Conservation (phyloP, 2,797 vertebrate genomes). For the Malurus splendens region DNA sequence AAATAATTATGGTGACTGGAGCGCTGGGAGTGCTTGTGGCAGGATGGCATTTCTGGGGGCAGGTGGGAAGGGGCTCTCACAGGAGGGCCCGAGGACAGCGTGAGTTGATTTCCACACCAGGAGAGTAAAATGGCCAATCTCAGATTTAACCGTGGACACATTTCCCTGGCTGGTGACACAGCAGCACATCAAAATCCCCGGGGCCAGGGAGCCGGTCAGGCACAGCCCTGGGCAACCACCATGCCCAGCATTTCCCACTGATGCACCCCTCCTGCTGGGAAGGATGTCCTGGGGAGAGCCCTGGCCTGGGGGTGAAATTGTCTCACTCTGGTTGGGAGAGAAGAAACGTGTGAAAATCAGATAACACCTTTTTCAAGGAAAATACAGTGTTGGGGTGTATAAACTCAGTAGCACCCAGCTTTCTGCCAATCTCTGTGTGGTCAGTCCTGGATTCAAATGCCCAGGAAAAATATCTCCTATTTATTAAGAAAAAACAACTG, state of each 20-base stretch:
- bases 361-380: background rate
- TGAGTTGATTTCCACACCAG: no score
- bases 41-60: background rate
- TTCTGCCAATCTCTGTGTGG: rapidly evolving
- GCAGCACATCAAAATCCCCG: background rate
- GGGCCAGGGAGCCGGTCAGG: background rate
- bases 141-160: rapidly evolving
- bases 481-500: background rate
- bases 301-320: background rate
- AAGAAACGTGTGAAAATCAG: background rate
- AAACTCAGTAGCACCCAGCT: rapidly evolving
- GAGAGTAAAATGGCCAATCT: no score
- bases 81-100: rapidly evolving
- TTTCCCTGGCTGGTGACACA: background rate
- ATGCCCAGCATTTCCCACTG: background rate
- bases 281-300: background rate
- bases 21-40: rapidly evolving
- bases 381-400: rapidly evolving
- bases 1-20: background rate
- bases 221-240: background rate
- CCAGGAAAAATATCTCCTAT: background rate
- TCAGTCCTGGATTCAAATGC: rapidly evolving
- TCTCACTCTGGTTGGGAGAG: background rate
- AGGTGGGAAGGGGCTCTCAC: background rate
- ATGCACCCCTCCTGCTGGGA: no score